Base-by-base conservation (phyloP, 2,797 vertebrate species). In the Malurus splendens region DNA sequence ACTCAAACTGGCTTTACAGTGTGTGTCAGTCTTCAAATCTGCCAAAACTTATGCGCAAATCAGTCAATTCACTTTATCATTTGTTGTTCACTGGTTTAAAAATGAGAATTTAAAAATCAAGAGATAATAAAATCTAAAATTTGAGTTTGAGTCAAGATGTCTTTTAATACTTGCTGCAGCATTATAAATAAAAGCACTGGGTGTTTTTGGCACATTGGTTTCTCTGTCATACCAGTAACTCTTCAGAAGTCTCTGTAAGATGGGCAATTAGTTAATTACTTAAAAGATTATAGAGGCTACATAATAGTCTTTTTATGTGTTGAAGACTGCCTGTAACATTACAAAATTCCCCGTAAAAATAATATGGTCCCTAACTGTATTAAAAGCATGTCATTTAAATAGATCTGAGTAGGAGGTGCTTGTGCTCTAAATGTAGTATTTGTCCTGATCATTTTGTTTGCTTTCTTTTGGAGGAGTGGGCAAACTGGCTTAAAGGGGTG, bases 351-450 rank as follows among this genome's bases (percentile, higher is more conserved):
- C 4, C 18, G 62, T 73, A 42, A 59, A 88, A 80, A 51, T 74
- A 24, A 10, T 22, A 1, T 16, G 45, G 0, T 54, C 22, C 36
- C 10, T 60, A 4, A 22, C 8, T 59, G 1, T n/a, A 30, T 41
- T 45, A 42, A 60, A 82, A 77, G 30, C 8, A 13, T 9, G 2
- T 68, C 5, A 8, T 13, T 70, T 70, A 45, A 92, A 44, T 36
- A 12, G 41, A 18, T 78, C 14, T 54, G 33, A 45, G 23, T 75
- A 81, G 38, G 23, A 80, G 18, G 10, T 15, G 2, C 19, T 68
- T 86, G 8, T 39, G 18, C 60, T 82, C 10, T 65, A 87, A 67
- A 48, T 68, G 28, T 12, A 41, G 4, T 57, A 30, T 51, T 77
- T 75, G 50, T 65, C 45, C 33, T 14, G 1, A 45, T 80, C 1